A percentile compares a stretch with the other conserved stretches of the same genome.
Conservation (phyloP, 2,888 invertebrate genomes). For the Drosophila siamana region DNA sequence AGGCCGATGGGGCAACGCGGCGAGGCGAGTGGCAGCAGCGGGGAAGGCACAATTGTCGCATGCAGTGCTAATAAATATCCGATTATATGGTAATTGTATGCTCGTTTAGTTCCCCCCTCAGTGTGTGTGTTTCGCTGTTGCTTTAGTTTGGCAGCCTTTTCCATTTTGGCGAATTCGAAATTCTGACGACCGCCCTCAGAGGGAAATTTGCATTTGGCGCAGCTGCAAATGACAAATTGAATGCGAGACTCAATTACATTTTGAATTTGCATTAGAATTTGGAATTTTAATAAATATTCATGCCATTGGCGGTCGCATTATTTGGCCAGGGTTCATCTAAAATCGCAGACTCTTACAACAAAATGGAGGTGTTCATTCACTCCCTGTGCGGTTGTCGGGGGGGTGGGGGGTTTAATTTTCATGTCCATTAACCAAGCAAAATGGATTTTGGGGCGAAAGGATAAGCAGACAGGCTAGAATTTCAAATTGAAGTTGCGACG, state of each 20-base stretch:
- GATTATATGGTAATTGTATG: constrained; percentile 77
- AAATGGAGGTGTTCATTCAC: constrained; percentile 53
- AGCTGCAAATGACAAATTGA: constrained; percentile 66
- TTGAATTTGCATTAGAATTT: constrained; percentile 30
- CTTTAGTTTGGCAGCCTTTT: constrained; percentile 33
- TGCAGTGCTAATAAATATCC: constrained; percentile 78
- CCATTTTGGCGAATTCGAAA: constrained; percentile 5
- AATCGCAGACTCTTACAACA: constrained; percentile 15
- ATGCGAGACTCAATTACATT: constrained; percentile 29
- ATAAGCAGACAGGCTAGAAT: constrained; percentile 64
- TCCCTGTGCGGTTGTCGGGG: too few species aligned
- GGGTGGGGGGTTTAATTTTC: constrained; percentile 74
- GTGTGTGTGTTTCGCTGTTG: constrained; percentile 13
- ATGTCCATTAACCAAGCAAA: constrained; percentile 82
- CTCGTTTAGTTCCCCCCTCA: not conserved
- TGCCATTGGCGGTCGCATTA: constrained; percentile 40
- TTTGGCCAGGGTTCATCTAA: constrained; percentile 14
- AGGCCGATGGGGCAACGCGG: constrained; percentile 5
- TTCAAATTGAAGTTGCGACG: constrained; percentile 59
- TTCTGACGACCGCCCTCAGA: constrained; percentile 39
- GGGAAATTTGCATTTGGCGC: constrained; percentile 68
- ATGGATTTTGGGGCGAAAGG: constrained; percentile 71
- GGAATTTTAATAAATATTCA: constrained; percentile 63
- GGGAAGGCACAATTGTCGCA: constrained; percentile 70
- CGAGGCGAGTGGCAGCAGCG: not conserved